These are phyloP conservation scores for Ceyx melanurus DNA, from an alignment of 2,113 vertebrate genomes.

Conservation along the genomic window DNA sequence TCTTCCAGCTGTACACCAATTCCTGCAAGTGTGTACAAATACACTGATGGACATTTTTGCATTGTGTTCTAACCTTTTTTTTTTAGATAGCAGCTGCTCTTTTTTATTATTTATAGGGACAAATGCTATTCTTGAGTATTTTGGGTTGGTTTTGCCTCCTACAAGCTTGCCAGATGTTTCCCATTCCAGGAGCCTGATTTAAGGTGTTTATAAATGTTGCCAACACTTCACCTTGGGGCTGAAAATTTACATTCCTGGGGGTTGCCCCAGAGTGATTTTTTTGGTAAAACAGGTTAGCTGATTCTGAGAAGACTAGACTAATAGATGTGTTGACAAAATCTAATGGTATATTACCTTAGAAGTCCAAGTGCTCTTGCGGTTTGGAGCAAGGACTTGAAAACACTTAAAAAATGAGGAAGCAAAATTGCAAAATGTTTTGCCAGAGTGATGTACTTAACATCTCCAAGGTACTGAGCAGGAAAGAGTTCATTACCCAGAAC, in stretches of 20 bases:
- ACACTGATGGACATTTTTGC: background rate
- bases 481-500: background rate
- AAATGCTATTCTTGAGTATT: background rate
- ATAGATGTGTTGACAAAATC: background rate
- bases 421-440: background rate
- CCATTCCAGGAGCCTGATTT: constrained; percentile 42
- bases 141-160: background rate
- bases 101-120: constrained; percentile 54
- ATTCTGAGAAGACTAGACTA: background rate
- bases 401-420: constrained; percentile 23
- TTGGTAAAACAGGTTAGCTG: background rate
- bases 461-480: background rate
- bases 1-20: background rate
- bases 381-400: constrained; percentile 1
- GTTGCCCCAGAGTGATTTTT: constrained; percentile 20
- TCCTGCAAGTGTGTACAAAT: background rate
- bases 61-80: background rate
- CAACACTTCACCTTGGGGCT: background rate
- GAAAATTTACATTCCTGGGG: background rate
- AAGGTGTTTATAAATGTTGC: background rate
- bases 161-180: constrained; percentile 27
- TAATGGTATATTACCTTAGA: background rate
- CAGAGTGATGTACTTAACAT: background rate
- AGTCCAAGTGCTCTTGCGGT: background rate
- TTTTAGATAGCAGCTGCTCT: constrained; percentile 34